Conservation (phyloP, 2,888 invertebrate species). For the Platycheirus rosarum region DNA sequence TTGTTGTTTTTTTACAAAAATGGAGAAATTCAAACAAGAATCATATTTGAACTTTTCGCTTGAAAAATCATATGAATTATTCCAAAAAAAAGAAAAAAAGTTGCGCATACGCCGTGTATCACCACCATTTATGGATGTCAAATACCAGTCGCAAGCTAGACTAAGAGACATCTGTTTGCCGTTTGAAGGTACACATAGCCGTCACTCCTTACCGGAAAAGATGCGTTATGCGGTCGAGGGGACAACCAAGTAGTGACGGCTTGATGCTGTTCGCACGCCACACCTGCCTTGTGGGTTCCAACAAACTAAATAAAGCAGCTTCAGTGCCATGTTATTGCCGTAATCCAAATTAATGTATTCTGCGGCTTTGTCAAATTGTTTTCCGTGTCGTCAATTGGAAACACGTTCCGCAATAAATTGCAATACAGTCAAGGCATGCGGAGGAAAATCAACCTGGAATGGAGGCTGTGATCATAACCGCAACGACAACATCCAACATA, state of each 20-base stretch:
- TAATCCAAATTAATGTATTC: slow-evolving; percentile 60
- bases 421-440: slow-evolving; percentile 30
- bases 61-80: slow-evolving; percentile 14
- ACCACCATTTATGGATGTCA: slow-evolving; percentile 14
- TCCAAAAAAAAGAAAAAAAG: slow-evolving; percentile 17
- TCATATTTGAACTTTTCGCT: slow-evolving; percentile 39
- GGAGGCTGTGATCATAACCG: slow-evolving; percentile 57
- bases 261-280: slow-evolving; percentile 44
- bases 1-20: neutral
- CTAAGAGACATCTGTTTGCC: slow-evolving; percentile 25
- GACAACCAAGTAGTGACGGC: slow-evolving; percentile 52
- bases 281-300: slow-evolving; percentile 27
- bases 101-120: slow-evolving; percentile 56
- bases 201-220: slow-evolving; percentile 38
- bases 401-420: slow-evolving; percentile 65
- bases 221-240: slow-evolving; percentile 67
- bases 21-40: neutral
- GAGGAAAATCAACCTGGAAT: slow-evolving; percentile 30
- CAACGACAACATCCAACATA: slow-evolving; percentile 42
- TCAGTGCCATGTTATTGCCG: slow-evolving; percentile 37
- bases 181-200: too few relatives aligned
- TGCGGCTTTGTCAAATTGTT: slow-evolving; percentile 64
- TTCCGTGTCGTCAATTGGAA: slow-evolving; percentile 60
- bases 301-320: neutral
- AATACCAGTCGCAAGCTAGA: neutral